Conservation (phyloP, 2,888 invertebrate species). For the Melanophora roralis region DNA sequence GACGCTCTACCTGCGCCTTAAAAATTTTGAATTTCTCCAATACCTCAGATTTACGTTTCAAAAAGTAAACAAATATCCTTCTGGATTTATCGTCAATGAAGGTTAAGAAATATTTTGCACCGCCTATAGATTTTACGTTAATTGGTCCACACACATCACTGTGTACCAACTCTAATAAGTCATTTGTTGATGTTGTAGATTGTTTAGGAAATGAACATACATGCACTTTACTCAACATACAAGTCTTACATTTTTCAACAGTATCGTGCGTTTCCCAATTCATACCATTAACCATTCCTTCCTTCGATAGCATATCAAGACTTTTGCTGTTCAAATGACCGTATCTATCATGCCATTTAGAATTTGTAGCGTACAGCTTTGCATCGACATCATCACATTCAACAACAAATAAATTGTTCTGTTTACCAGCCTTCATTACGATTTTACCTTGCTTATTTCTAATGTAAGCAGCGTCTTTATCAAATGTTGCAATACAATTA, state of each 20-base stretch:
- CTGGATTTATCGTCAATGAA: conserved; percentile 36
- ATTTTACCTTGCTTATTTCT: neutral
- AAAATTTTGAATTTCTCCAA: conserved; percentile 35
- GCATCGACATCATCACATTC: neutral
- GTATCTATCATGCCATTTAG: conserved; percentile 42
- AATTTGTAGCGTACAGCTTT: conserved; percentile 11
- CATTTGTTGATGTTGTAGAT: conserved; percentile 8
- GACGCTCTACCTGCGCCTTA: conserved; percentile 1
- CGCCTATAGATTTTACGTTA: conserved; percentile 22
- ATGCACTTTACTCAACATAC: conserved; percentile 40
- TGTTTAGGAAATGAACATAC: conserved; percentile 26
- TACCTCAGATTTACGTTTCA: conserved; percentile 23
- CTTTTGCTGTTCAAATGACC: conserved; percentile 31
- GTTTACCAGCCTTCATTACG: conserved; percentile 4
- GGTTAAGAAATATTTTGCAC: conserved; percentile 17
- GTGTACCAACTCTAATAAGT: conserved; percentile 41
- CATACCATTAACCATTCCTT: conserved; percentile 34
- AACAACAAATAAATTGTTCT: conserved; percentile 28
- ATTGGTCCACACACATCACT: conserved; percentile 38
- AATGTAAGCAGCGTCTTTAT: neutral
- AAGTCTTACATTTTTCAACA: conserved; percentile 17
- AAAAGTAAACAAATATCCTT: conserved; percentile 22
- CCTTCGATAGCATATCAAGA: conserved; percentile 6
- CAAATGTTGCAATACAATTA: conserved; percentile 4
- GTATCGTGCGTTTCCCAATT: neutral